Percentiles rank a stretch among this genome's conserved stretches.
These are phyloP conservation scores for Acestrorhynchus altus DNA, from an alignment of 2,797 vertebrate species.

Conservation along the genomic window DNA sequence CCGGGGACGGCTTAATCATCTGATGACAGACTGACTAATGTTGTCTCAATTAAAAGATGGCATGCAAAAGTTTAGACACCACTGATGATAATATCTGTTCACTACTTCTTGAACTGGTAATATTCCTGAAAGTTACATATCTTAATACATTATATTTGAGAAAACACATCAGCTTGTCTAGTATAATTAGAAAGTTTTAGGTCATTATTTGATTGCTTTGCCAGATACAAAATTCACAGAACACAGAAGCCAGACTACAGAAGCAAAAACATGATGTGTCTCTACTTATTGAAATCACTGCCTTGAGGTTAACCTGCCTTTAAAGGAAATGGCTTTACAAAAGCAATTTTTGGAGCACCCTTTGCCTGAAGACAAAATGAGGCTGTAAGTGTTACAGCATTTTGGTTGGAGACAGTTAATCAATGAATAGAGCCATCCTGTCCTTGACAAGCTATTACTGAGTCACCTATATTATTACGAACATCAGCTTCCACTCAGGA, in stretches of 20 bases:
- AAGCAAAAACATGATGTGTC: not conserved
- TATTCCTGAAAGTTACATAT: not conserved
- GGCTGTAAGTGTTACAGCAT: constrained; percentile 11
- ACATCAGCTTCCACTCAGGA: not conserved
- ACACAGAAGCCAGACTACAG: not conserved
- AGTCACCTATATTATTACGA: not conserved
- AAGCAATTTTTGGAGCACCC: not conserved
- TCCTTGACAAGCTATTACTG: constrained; percentile 23
- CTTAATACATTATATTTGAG: not conserved
- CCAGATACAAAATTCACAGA: not conserved
- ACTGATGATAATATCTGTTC: too few relatives aligned
- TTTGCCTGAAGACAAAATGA: constrained; percentile 7
- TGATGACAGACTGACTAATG: constrained; percentile 38
- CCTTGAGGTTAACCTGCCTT: constrained; percentile 1
- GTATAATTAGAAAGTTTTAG: too few relatives aligned
- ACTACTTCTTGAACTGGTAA: not conserved
- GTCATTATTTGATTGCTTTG: too few relatives aligned
- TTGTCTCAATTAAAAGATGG: constrained; percentile 4
- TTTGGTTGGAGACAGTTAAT: constrained; percentile 19
- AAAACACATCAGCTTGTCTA: not conserved
- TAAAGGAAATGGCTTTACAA: constrained; percentile 9
- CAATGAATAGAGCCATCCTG: constrained; percentile 2
- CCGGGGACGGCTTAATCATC: constrained; percentile 18
- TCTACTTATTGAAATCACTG: not conserved
- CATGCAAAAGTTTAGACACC: too few relatives aligned